Evolutionary conservation across 2,797 vertebrate species (phyloP), one percentile per base, ranked within the genome.

Genomic region (Staurois parvus): DNA sequence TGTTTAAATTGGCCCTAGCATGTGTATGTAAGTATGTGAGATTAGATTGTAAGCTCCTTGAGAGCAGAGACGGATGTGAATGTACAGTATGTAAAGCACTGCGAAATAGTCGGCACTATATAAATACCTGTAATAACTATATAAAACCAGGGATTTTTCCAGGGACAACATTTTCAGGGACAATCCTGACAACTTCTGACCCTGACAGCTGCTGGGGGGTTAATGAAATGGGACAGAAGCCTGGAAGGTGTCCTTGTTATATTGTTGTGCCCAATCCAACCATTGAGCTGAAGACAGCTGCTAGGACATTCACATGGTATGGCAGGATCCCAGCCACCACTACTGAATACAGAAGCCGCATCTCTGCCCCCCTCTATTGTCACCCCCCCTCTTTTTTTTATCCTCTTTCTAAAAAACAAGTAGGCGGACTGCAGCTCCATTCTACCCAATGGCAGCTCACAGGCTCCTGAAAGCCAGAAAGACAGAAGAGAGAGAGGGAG

Each of bases 381-480:
- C 94, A 92, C 80, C 90, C 90, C 91, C 94, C 76, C 94, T 42
- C 26, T 48, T 45, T 78, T 67, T 45, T 29, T 72, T 26, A n/a
- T 89, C 26, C 68, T 80, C 66, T 81, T 72, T 30, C 28, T 89
- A 91, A 89, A 68, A 85, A 86, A 85, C 89, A 89, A 95, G 94
- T 94, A 88, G 95, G 96, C 97, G 96, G 95, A 95, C 95, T 94
- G 92, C 90, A 93, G 94, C 92, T 94, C 91, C 90, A 93, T 93
- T 92, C 91, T 95, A 95, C 96, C 97, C 96, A 96, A 97, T 96
- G 95, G 96, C 95, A 97, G 95, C 92, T 90, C 92, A 91, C 96
- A 93, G 94, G 95, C 95, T 95, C 93, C 90, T 92, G 95, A 95
- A 95, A 96, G 95, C 89, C 88, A 87, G 88, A 45, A 45, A 45